A percentile compares a stretch with the other conserved stretches of the same genome.
These are phyloP conservation scores for Bombus vancouverensis DNA, from an alignment of 1,140 invertebrate species.

Conservation along the genomic window DNA sequence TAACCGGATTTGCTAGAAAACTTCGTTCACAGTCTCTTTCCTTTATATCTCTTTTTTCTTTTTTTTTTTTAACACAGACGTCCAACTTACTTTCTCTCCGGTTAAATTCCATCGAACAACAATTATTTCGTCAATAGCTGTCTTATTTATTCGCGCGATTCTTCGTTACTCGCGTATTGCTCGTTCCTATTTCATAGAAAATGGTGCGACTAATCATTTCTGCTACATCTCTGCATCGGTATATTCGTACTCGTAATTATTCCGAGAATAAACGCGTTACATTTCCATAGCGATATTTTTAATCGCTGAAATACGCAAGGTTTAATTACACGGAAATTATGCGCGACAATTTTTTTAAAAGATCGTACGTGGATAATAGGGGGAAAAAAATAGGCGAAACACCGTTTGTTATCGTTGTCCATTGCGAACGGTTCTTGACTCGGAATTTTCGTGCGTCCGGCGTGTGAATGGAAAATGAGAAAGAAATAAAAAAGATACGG, in stretches of 20 bases:
- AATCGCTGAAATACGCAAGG: neutral
- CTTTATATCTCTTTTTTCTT: fast-evolving
- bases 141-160: too few species aligned
- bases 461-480: slow-evolving; percentile 16
- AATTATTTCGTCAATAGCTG: fast-evolving
- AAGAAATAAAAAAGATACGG: slow-evolving; percentile 26
- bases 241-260: neutral
- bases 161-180: too few species aligned
- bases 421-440: neutral
- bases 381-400: neutral
- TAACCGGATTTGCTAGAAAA: neutral
- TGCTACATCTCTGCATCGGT: too few species aligned
- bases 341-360: neutral
- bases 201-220: too few species aligned
- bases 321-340: neutral
- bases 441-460: slow-evolving; percentile 47
- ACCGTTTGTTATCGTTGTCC: neutral
- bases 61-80: too few species aligned
- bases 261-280: neutral
- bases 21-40: neutral
- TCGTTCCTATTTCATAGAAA: too few species aligned
- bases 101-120: too few species aligned
- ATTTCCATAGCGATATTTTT: neutral
- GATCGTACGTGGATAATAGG: too few species aligned
- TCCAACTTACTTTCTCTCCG: fast-evolving